Evolutionary conservation across 1,140 invertebrate species (phyloP), one percentile per base, ranked within the genome.

Genomic region (Gonioctena quinquepunctata): DNA sequence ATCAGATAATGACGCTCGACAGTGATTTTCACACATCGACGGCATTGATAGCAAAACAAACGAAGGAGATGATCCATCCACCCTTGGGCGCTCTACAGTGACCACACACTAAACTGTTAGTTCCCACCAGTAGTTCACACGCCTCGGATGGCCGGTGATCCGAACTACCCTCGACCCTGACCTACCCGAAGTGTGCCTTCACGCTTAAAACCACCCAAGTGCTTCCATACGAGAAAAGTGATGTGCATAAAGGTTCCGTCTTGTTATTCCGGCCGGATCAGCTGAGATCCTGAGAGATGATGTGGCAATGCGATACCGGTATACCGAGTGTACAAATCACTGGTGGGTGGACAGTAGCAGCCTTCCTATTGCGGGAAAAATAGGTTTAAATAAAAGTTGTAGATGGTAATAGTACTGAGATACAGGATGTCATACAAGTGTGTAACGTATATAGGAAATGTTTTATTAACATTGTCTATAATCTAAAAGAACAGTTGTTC

Each of bases 91-190:
- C 78, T 77, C 78, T 79, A 76, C 76, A 76, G 76, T 78, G 78
- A 76, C 74, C 76, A 79, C 78, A 79, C 76, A 78, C 65, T 74
- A 74, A 79, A 79, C 78, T 78, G 78, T 79, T 79, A 79, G 74
- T 72, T 76, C 68, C 66, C 72, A 71, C 18, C 72, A 73, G 63
- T 72, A 72, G 72, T 77, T 74, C 72, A 74, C 71, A 73, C 70
- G 74, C 70, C 59, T 68, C 74, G 77, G 79, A 81, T 81, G 80
- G 80, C 70, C 74, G 77, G 79, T 81, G 80, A 81, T 80, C 80
- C 80, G 80, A 80, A 80, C 80, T 79, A 81, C 80, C 80, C 80
- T 81, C 80, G 80, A 79, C 80, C 80, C 72, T 81, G 80, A 81
- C 80, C 80, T 71, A 71, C 69, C 69, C 69, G 65, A 74, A 56